A percentile compares a stretch with the other conserved stretches of the same genome.
These are phyloP conservation scores for Sardina pilchardus DNA, from an alignment of 2,113 vertebrate genomes.

Conservation along the genomic window DNA sequence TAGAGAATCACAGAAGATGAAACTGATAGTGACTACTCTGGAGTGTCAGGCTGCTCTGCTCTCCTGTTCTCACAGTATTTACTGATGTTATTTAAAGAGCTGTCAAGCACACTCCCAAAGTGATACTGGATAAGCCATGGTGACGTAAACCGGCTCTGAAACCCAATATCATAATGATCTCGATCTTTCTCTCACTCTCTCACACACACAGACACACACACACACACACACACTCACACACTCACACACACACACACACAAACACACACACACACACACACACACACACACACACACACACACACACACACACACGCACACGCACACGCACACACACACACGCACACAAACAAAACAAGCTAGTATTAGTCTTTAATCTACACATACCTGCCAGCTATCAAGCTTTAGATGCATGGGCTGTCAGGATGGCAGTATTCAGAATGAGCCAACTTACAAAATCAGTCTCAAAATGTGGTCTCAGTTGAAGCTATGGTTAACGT, in stretches of 20 bases:
- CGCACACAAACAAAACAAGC: no score
- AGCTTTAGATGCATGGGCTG: not conserved
- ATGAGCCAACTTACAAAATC: not conserved
- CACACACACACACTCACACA: not conserved
- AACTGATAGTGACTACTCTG: not conserved
- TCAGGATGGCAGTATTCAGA: not conserved
- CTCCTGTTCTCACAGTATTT: slow-evolving; percentile 1
- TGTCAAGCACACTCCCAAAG: slow-evolving; percentile 6
- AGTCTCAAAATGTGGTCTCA: not conserved
- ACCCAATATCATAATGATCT: not conserved
- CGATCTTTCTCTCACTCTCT: not conserved
- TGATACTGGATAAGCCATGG: not conserved
- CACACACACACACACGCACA: not conserved
- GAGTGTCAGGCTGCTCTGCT: not conserved
- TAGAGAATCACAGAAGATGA: not conserved
- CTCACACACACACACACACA: no score
- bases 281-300: not conserved
- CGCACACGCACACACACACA: no score
- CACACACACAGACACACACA: not conserved
- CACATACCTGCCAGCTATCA: no score
- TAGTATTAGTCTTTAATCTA: no score
- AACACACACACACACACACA: no score
- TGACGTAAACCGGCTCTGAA: not conserved
- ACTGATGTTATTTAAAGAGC: not conserved
- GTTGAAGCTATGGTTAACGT: not conserved